Evolutionary conservation across 2,797 vertebrate genomes (phyloP), one percentile per base, ranked within the genome.

Genomic region (Neopelma chrysocephalum): DNA sequence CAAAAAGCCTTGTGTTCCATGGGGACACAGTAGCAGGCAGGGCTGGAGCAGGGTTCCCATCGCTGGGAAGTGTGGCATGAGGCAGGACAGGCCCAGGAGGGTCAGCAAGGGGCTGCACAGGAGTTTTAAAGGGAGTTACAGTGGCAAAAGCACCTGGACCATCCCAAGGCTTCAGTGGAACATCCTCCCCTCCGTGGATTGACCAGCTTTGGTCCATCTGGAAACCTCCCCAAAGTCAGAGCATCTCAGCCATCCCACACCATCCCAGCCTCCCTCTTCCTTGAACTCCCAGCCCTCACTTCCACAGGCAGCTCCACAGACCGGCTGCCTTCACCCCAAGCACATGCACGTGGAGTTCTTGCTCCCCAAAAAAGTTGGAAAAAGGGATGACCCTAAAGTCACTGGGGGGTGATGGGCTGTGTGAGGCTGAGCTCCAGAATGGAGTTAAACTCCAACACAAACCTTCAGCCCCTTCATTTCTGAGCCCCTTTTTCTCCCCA

Each of bases 361-460:
- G 7, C 3, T n/a, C 32, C 16, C 29, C 11, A 19, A 2, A 57
- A 68, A 29, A 6, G 4, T 0, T 16, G 7, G 42, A 12, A n/a
- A 26, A 78, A 43, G 15, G 15, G 15, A 27, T 3, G 5, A 13
- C 23, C 29, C 50, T 50, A 29, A 12, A 9, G 13, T 62, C 64
- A 1, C 43, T 1, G 5, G 2, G 8, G 13, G 9, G 0, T 26
- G 45, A 54, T 19, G 27, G n/a, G 3, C 16, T 25, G 15, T 22
- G 10, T 7, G 31, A 36, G 8, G 6, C 15, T 19, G 26, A 54
- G 9, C 14, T 14, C 57, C 23, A 22, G 22, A 7, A 12, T 14
- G 32, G 12, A 21, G 26, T 18, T 17, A 29, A 82, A 20, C 13
- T n/a, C 56, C 62, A 61, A 15, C 0, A 12, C 13, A 68, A 83